Percentiles rank a stretch among this genome's conserved stretches.
Evolutionary conservation across 2,797 vertebrate species (phyloP).

Genomic region (Crocodylus rhombifer): DNA sequence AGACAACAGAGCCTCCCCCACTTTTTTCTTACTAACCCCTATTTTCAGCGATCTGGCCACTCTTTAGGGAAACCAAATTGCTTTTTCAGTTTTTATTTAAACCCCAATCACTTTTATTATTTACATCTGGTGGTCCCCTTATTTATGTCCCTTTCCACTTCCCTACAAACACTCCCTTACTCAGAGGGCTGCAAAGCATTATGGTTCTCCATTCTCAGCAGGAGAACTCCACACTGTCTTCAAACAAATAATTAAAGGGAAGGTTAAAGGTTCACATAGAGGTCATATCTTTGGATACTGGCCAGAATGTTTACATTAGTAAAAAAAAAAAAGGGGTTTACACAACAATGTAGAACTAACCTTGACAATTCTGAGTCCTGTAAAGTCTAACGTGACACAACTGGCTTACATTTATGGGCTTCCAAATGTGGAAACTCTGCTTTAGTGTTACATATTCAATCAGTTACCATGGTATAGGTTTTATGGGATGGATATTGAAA

Average conservation of each 20-base stretch:
- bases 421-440: conserved; percentile 40
- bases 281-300: conserved; percentile 97
- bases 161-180: conserved; percentile 78
- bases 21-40: conserved; percentile 63
- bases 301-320: conserved; percentile 96
- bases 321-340: conserved; percentile 79
- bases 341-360: conserved; percentile 77
- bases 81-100: conserved; percentile 78
- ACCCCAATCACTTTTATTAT: conserved; percentile 89
- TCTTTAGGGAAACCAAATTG: conserved; percentile 79
- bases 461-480: conserved; percentile 39
- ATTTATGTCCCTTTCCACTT: conserved; percentile 87
- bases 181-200: conserved; percentile 86
- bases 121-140: conserved; percentile 95
- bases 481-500: not conserved
- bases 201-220: conserved; percentile 89
- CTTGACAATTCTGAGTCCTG: conserved; percentile 75
- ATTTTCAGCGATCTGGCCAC: conserved; percentile 69
- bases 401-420: conserved; percentile 66
- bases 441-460: conserved; percentile 14
- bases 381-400: conserved; percentile 63
- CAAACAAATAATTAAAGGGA: conserved; percentile 99
- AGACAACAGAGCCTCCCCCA: conserved; percentile 60
- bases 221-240: conserved; percentile 98
- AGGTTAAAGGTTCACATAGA: conserved; percentile 94